These are phyloP conservation scores for Heliornis fulica DNA, from an alignment of 2,113 vertebrate species.

Conservation along the genomic window DNA sequence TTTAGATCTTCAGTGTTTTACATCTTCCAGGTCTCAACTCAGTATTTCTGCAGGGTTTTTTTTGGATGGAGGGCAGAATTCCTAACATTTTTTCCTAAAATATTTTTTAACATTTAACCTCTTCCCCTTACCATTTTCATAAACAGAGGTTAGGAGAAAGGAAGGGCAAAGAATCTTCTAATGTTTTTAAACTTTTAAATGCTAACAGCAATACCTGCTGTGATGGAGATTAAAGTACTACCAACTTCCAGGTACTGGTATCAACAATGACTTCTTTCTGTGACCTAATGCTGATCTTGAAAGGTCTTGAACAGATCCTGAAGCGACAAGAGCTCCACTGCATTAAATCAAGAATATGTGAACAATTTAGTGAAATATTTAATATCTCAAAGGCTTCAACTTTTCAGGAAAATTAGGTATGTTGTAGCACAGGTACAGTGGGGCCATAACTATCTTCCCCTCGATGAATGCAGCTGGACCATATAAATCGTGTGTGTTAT, in stretches of 20 bases:
- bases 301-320: background rate
- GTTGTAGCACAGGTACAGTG: background rate
- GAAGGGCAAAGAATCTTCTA: background rate
- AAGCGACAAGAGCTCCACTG: background rate
- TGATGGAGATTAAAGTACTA: background rate
- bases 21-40: background rate
- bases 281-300: background rate
- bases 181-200: background rate
- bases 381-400: background rate
- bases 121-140: background rate
- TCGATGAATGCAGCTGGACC: background rate
- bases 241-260: background rate
- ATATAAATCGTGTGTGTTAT: background rate
- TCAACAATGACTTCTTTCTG: background rate
- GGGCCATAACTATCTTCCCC: background rate
- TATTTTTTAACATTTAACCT: slow-evolving; percentile 19
- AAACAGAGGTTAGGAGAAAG: background rate
- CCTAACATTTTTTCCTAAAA: background rate
- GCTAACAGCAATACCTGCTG: background rate
- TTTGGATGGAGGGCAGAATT: background rate
- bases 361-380: background rate
- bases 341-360: background rate
- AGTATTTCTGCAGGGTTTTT: background rate
- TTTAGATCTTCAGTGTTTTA: background rate
- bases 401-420: background rate